Evolutionary conservation across 2,797 vertebrate genomes (phyloP), one percentile per base, ranked within the genome.

Genomic region (Mico argentatus): DNA sequence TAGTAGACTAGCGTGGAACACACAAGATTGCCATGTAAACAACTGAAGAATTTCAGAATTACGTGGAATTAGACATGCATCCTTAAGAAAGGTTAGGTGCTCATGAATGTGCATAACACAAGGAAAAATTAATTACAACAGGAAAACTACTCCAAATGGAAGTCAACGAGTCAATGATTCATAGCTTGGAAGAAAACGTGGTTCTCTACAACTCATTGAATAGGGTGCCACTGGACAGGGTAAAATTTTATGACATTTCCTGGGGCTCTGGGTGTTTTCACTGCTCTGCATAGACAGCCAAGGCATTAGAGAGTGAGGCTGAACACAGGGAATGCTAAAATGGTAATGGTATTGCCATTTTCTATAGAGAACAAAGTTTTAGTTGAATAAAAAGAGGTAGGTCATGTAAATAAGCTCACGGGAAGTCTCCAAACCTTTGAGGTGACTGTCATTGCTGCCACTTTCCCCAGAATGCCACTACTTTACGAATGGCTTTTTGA

Each of bases 141-240:
- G 36, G 95, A 90, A 93, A 93, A 84, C 70, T 82, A 52, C 92
- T 93, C 39, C 85, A 86, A 84, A 41, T n/a, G 57, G 90, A 94
- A 75, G 79, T 95, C 86, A 64, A 3, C 1, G 20, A 94, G 79
- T 75, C 67, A 36, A 64, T 64, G 95, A 94, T 72, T 96, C 92
- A 85, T 9, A 67, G 22, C 82, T 46, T 55, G 57, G 17, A 90
- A 72, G 85, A 92, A 70, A 92, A 76, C 12, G 76, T 46, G 55
- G n/a, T 95, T 96, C 92, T 76, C 76, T 73, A 76, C 39, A 39
- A 76, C 67, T 72, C 57, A 2, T 17, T 55, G 84, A 95, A 90
- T 33, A 88, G 87, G 46, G 76, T 19, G 52, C 96, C 81, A 52
- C 57, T 46, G 46, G 81, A 81, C 36, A 79, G 3, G 70, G 52